Evolutionary conservation across 2,113 vertebrate genomes (phyloP).

Genomic region (Spea bombifrons): DNA sequence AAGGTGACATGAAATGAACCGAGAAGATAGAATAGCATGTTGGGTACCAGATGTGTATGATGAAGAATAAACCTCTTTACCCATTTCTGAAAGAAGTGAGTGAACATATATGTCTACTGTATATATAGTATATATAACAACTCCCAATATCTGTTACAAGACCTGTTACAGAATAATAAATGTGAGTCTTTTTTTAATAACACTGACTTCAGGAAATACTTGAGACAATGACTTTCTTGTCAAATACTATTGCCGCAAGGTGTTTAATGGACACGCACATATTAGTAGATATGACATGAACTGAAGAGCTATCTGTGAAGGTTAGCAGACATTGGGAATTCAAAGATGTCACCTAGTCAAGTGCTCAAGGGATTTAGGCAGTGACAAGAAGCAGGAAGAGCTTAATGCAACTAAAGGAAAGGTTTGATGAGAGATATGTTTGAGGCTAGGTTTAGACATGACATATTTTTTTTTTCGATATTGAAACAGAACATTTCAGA

Average conservation of each 20-base stretch:
- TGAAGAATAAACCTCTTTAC: too few relatives aligned
- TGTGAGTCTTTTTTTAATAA: too few relatives aligned
- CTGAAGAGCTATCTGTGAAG: background rate
- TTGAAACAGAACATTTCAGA: background rate
- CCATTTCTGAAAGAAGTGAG: too few relatives aligned
- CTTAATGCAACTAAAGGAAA: background rate
- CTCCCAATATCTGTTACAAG: too few relatives aligned
- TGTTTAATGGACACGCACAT: constrained; percentile 1
- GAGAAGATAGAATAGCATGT: too few relatives aligned
- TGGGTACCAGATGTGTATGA: too few relatives aligned
- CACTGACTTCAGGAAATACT: too few relatives aligned
- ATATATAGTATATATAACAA: too few relatives aligned
- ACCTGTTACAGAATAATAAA: too few relatives aligned
- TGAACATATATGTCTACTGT: too few relatives aligned
- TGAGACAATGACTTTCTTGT: background rate
- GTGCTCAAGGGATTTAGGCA: background rate
- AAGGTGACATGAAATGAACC: too few relatives aligned
- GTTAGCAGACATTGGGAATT: background rate
- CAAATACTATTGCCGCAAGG: background rate
- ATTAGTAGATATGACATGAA: background rate
- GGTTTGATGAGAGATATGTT: constrained; percentile 1
- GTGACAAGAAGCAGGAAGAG: background rate
- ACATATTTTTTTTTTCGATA: background rate
- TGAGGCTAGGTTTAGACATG: background rate
- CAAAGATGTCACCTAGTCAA: constrained; percentile 2